Conservation (phyloP, 2,888 invertebrate genomes). For the Ectobius pallidus region DNA sequence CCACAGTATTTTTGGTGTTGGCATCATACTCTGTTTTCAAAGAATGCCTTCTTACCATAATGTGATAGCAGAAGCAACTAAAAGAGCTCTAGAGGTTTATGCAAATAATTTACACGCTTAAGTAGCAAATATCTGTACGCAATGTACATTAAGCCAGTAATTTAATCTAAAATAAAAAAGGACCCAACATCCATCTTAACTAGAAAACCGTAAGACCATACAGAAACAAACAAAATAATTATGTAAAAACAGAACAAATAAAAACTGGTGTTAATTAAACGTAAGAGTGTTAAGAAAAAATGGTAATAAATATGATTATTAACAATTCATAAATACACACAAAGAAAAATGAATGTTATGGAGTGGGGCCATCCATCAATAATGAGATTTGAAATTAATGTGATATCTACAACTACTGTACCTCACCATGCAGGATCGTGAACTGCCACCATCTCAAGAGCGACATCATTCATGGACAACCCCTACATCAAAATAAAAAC, state of each 20-base stretch:
- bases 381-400: constrained; percentile 17
- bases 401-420: neutral
- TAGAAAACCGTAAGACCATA: neutral
- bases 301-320: too few relatives aligned
- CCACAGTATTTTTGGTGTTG: too few relatives aligned
- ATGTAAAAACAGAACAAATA: neutral
- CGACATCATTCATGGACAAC: constrained; percentile 38
- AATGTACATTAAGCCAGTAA: neutral
- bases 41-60: neutral
- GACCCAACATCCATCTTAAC: neutral
- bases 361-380: constrained; percentile 29
- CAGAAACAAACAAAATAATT: neutral
- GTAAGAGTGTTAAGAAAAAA: too few relatives aligned
- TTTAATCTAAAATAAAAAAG: neutral
- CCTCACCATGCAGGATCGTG: constrained; percentile 14
- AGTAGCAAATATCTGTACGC: neutral
- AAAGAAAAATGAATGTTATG: neutral
- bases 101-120: too few relatives aligned
- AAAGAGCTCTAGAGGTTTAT: too few relatives aligned
- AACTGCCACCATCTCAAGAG: constrained; percentile 28
- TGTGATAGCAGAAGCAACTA: neutral
- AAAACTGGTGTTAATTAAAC: neutral
- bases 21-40: too few relatives aligned
- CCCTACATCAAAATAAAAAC: constrained; percentile 30
- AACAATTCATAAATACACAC: neutral